Base-by-base conservation (phyloP, 2,888 invertebrate species). In the Cordilura impudica region DNA sequence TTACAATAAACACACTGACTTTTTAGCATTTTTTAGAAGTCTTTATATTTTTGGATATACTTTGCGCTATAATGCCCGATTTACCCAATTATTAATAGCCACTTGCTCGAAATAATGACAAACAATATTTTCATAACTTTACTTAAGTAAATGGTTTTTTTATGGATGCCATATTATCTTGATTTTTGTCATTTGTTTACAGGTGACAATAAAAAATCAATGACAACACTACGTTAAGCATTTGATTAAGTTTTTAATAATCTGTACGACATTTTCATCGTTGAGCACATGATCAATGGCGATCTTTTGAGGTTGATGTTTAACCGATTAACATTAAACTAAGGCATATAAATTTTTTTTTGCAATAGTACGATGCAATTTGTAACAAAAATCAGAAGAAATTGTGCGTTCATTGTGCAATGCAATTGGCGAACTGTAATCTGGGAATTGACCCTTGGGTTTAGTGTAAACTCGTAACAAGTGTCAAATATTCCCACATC, bases 191-290 rank as follows among this genome's bases (percentile, higher is more conserved):
- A 35, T 26, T 35, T 31, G 12, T 35, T 60, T 74, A 18, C 16
- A 26, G 12, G 18, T 16, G 45, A 35, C 43, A 19, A n/a, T 45
- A n/a, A 54, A 56, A 26, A 31, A 51, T 67, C 58, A 43, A 60
- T 19, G 51, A 49, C 35, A 56, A 65, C 21, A 56, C 8, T n/a
- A n/a, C n/a, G n/a, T 8, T n/a, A 23, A 47, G 10, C 45, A 47
- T 45, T 67, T 43, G n/a, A n/a, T n/a, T 47, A n/a, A 60, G 53
- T 19, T 99, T 91, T 99, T 99, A 66, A 99, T 98, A 90, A 99
- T 97, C 92, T 99, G 99, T 49, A 99, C 99, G 80, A 99, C 99
- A 90, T 99, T 99, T 91, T 99, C 99, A 87, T 99, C 99, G 82
- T 94, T 93, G 31, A 99, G 91, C 12, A 97, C 91, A 89, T 99